A percentile compares a stretch with the other conserved stretches of the same genome.
phyloP scores from a whole-genome alignment of 2,888 invertebrate genomes.

The Neoaliturus tenellus region DNA sequence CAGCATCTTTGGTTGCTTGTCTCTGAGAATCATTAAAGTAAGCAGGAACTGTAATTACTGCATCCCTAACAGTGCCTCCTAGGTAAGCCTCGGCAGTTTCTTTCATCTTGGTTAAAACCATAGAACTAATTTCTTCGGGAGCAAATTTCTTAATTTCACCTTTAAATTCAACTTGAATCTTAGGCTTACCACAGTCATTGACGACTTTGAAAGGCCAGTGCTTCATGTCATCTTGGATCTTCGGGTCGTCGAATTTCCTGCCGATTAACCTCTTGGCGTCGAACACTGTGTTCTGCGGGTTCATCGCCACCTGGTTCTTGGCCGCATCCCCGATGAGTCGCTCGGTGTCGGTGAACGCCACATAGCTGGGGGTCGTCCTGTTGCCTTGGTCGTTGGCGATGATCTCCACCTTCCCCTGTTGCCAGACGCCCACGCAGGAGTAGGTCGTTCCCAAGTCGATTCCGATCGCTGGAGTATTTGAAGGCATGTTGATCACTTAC shows the following conservation, averaged over 20 bases:
- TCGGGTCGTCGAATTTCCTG: conserved; percentile 80
- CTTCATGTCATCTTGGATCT: conserved; percentile 87
- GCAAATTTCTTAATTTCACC: conserved; percentile 79
- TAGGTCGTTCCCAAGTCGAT: conserved; percentile 77
- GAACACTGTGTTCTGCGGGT: conserved; percentile 80
- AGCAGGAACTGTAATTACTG: background rate
- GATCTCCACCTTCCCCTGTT: background rate
- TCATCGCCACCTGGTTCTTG: conserved; percentile 81
- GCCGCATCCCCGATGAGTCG: background rate
- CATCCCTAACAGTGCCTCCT: background rate
- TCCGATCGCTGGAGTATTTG: conserved; percentile 80
- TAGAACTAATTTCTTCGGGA: conserved; percentile 79
- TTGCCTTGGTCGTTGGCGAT: background rate
- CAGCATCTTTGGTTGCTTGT: background rate
- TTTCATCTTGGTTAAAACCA: background rate
- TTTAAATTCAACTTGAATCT: conserved; percentile 80
- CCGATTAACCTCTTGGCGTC: conserved; percentile 73
- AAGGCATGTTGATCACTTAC: conserved; percentile 35
- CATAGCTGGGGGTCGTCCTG: conserved; percentile 81
- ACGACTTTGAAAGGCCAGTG: conserved; percentile 90
- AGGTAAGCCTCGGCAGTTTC: conserved; percentile 55
- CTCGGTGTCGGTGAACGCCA: conserved; percentile 75
- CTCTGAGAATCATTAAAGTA: background rate
- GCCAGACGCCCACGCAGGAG: background rate
- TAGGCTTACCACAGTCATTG: conserved; percentile 80